These are phyloP conservation scores for Drosophila niveifrons DNA, from an alignment of 2,888 invertebrate genomes.

Conservation along the genomic window DNA sequence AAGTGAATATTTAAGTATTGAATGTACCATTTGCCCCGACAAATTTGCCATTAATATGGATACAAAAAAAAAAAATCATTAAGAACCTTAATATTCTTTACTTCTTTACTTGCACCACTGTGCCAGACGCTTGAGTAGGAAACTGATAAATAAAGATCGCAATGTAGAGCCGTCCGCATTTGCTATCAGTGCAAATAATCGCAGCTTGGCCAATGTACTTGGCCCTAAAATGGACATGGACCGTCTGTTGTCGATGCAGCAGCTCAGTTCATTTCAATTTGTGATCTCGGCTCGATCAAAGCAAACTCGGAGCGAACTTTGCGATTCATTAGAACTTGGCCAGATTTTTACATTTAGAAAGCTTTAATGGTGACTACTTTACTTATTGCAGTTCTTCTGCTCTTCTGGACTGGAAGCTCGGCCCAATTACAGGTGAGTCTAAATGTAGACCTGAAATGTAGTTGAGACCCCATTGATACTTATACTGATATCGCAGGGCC, in stretches of 20 bases:
- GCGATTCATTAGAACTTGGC: constrained; percentile 23
- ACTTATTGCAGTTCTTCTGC: constrained; percentile 65
- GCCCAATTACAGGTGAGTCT: constrained; percentile 67
- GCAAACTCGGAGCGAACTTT: constrained; percentile 39
- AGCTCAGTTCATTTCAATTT: constrained; percentile 65
- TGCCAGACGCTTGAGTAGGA: constrained; percentile 67
- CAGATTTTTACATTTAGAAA: constrained; percentile 41
- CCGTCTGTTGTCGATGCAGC: constrained; percentile 47
- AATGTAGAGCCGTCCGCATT: constrained; percentile 61
- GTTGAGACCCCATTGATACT: background rate
- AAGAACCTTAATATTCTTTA: background rate
- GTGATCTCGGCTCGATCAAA: constrained; percentile 56
- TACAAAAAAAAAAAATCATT: background rate
- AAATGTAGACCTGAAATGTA: constrained; percentile 37
- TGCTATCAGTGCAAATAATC: constrained; percentile 70
- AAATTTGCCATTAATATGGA: too few species aligned
- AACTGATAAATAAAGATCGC: constrained; percentile 79
- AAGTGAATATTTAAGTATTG: too few species aligned
- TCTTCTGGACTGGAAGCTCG: constrained; percentile 57
- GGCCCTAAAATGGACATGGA: constrained; percentile 75
- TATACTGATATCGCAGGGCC: constrained; percentile 86
- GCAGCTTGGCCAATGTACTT: constrained; percentile 71
- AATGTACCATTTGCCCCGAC: too few species aligned
- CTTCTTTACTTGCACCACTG: constrained; percentile 47
- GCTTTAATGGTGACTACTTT: constrained; percentile 54